Base-by-base conservation (phyloP, 2,888 invertebrate species). In the Limnephilus auricula region DNA sequence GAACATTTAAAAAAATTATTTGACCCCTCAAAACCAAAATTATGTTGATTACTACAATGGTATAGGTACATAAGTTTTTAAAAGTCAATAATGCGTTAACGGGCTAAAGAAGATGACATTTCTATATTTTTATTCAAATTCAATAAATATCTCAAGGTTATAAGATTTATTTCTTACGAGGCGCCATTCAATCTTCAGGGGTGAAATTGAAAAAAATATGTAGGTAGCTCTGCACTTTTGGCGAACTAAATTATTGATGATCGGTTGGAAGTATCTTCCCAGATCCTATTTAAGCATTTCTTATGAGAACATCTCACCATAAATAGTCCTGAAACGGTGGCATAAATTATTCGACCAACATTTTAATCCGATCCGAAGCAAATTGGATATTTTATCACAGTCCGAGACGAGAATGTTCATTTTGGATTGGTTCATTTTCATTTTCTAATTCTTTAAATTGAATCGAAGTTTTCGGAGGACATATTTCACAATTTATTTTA, bases 161-260 rank as follows among this genome's bases (percentile, higher is more conserved):
- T 25, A 65, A 12, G 82, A 32, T 82, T 34, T 32, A 82, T 34
- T 15, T 32, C 15, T 15, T 83, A 83, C 82, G 82, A 80, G 15
- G 25, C 40, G 82, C 82, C 89, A n/a, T 12, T 31, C 37, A 37
- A 79, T 2, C 45, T 45, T 12, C 50, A 34, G 30, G 31, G 65
- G 40, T 80, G 50, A 89, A 83, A 89, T 89, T 82, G 50, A 89
- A 65, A 45, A 82, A 89, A 85, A 84, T 37, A 84, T 90, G 34
- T 90, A 15, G 50, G 86, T 90, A 79, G 45, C 86, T 84, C 88
- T 32, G 78, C 88, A 79, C 79, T 89, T 40, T 79, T 37, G 37
- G 18, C 37, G 79, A 32, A 89, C 79, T 89, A 79, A 89, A 89
- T 32, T 89, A 89, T 89, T 89, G 78, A 89, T 79, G 78, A 79